Evolutionary conservation across 1,140 invertebrate genomes (phyloP).

Genomic region (Mya arenaria): DNA sequence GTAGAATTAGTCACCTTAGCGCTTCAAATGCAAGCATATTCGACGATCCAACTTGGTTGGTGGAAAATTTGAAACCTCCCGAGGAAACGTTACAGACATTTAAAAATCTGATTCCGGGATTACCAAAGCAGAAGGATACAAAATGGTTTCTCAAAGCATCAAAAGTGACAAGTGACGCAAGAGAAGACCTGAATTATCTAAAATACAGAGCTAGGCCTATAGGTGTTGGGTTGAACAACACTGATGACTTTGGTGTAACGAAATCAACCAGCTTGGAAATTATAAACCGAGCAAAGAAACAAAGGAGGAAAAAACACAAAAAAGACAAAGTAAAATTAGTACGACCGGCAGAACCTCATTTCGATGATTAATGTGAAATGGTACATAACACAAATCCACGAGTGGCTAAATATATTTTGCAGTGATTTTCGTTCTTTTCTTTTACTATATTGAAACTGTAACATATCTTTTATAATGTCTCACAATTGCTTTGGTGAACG

Average conservation of each 20-base stretch:
- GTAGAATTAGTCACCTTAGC: slow-evolving; percentile 49
- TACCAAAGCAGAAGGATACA: slow-evolving; percentile 6
- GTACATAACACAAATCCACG: slow-evolving; percentile 11
- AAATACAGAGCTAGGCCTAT: slow-evolving; percentile 3
- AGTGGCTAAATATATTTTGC: too few species aligned
- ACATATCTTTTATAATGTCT: background rate
- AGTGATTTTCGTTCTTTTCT: too few species aligned
- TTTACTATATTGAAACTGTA: too few species aligned
- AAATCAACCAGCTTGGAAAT: slow-evolving; percentile 15
- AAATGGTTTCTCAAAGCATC: slow-evolving; percentile 31
- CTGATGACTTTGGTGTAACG: background rate
- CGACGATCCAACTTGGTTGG: slow-evolving; percentile 41
- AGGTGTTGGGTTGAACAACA: slow-evolving; percentile 11
- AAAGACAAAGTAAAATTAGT: background rate
- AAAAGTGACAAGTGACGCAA: slow-evolving; percentile 6
- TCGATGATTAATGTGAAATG: slow-evolving; percentile 25
- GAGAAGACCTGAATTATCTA: slow-evolving; percentile 38
- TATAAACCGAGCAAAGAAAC: slow-evolving; percentile 20
- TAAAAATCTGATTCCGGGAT: slow-evolving; percentile 19
- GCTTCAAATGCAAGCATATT: slow-evolving; percentile 52
- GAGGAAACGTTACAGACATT: background rate
- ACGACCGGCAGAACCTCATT: slow-evolving; percentile 20
- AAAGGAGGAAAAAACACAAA: slow-evolving; percentile 11
- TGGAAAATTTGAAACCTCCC: background rate
- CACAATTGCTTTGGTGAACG: background rate